A percentile compares a stretch with the other conserved stretches of the same genome.
Conservation (phyloP, 2,113 vertebrate genomes). For the Lucifuga dentata region DNA sequence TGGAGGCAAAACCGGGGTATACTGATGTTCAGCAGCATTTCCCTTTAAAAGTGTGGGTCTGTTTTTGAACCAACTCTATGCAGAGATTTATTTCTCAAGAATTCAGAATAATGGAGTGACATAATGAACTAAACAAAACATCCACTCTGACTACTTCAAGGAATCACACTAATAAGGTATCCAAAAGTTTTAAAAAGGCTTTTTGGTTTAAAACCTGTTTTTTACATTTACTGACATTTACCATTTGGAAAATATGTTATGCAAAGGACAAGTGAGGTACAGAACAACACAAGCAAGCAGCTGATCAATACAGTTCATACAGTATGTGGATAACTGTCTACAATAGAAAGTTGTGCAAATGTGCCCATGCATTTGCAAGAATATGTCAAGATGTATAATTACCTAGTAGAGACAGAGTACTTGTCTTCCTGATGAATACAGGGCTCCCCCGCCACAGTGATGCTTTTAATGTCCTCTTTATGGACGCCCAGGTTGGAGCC, state of each 20-base stretch:
- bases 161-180: constrained; percentile 17
- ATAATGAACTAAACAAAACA: constrained; percentile 56
- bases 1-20: constrained; percentile 1
- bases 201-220: no score
- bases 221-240: no score
- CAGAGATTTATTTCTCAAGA: constrained; percentile 15
- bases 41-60: constrained; percentile 10
- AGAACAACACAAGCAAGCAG: no score
- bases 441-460: constrained; percentile 85
- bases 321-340: neutral
- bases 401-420: constrained; percentile 96
- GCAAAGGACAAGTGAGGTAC: no score
- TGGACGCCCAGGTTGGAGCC: constrained; percentile 92
- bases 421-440: constrained; percentile 86
- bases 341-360: neutral
- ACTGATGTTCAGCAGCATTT: neutral
- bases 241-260: no score
- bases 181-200: constrained; percentile 7
- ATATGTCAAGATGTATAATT: constrained; percentile 35
- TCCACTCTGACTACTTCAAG: constrained; percentile 19
- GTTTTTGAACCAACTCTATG: constrained; percentile 21
- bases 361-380: constrained; percentile 7
- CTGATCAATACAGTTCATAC: neutral
- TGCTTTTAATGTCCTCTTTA: constrained; percentile 85
- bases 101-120: constrained; percentile 44